Evolutionary conservation across 2,113 vertebrate species (phyloP), one percentile per base, ranked within the genome.

Genomic region (Grammomys surdaster): DNA sequence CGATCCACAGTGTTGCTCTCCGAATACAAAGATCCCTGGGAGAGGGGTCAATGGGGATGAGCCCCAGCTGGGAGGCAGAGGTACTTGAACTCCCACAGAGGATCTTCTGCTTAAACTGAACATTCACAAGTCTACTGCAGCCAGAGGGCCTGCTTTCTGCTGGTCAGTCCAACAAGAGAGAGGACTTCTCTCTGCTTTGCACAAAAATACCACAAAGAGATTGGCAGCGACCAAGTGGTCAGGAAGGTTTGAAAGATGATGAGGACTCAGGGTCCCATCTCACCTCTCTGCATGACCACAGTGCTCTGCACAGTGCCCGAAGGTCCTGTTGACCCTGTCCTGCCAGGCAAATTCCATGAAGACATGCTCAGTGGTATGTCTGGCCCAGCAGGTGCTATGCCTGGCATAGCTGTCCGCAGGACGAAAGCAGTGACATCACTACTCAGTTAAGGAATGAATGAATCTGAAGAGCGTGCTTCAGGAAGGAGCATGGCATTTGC

Each of bases 401-500:
- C 22, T 54, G 72, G 82, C 17, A 0, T 5, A n/a, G 86, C 26
- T 58, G 26, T 54, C 63, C 51, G 6, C 88, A 63, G 84, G 33
- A 16, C 0, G 17, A 76, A 19, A 67, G 67, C n/a, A 1, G 17
- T 4, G 7, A 12, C 11, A 1, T 60, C 17, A 19, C 43, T 31
- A 24, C 19, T 10, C 51, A n/a, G 6, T 77, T 4, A 33, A 22
- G 0, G 5, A 46, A 4, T 31, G 43, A 19, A 2, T 5, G 24
- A 36, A 11, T 22, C 20, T 58, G 24, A 0, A 43, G 63, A 8
- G 36, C 2, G 1, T 2, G 1, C 24, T 73, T 36, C 31, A 13
- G 76, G 36, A 28, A 48, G 43, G 63, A 69, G 31, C 31, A 16
- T 0, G 33, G 33, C 26, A 2, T 0, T 7, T 0, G 0, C 0